Evolutionary conservation across 1,140 invertebrate genomes (phyloP).

Genomic region (Drosophila oshimai): DNA sequence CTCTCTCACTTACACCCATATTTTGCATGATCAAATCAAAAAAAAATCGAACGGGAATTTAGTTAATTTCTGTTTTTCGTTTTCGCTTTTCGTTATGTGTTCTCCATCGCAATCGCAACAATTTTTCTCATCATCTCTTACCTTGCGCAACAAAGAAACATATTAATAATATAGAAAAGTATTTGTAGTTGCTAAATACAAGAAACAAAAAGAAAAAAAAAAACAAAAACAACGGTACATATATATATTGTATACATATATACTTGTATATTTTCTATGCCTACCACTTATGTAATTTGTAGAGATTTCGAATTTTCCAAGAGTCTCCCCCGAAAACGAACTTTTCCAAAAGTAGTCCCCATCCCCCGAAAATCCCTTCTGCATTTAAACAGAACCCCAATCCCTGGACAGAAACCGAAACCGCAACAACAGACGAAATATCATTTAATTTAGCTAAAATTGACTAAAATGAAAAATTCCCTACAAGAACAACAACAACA

Average conservation of each 20-base stretch:
- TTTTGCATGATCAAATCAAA: constrained; percentile 3
- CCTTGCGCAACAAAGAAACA: constrained; percentile 37
- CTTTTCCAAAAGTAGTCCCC: background rate
- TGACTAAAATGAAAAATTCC: constrained; percentile 8
- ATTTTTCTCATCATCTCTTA: constrained; percentile 36
- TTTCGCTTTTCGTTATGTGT: constrained; percentile 4
- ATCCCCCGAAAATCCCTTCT: constrained; percentile 12
- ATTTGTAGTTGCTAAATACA: constrained; percentile 78
- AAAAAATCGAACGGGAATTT: constrained; percentile 11
- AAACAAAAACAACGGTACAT: constrained; percentile 57
- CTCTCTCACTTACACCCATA: background rate
- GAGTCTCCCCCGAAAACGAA: constrained; percentile 20
- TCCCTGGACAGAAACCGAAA: background rate
- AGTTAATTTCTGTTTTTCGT: constrained; percentile 10
- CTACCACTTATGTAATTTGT: constrained; percentile 81
- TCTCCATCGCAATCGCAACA: constrained; percentile 17
- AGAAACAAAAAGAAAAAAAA: constrained; percentile 52
- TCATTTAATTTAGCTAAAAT: constrained; percentile 49
- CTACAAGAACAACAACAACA: constrained; percentile 14
- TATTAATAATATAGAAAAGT: constrained; percentile 68
- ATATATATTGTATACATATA: constrained; percentile 71
- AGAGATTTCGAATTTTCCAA: constrained; percentile 74
- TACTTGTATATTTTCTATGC: constrained; percentile 81
- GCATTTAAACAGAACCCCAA: constrained; percentile 51
- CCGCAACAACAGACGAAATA: constrained; percentile 28